Evolutionary conservation across 2,888 invertebrate species (phyloP).

Genomic region (Atethmia centrago): DNA sequence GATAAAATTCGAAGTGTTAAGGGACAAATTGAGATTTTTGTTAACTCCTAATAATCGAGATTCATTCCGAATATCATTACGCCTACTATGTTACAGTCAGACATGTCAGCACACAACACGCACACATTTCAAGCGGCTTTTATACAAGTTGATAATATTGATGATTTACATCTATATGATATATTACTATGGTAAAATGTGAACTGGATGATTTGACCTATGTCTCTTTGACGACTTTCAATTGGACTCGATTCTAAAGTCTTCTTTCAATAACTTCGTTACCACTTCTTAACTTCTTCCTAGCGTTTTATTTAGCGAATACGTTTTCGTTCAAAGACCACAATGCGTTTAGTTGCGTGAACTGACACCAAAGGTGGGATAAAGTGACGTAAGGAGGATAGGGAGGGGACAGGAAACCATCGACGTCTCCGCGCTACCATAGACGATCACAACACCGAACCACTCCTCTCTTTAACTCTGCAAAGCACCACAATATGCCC

Average conservation of each 20-base stretch:
- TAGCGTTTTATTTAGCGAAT: conserved; percentile 15
- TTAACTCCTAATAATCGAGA: conserved; percentile 61
- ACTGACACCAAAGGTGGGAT: conserved; percentile 61
- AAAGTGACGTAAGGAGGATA: conserved; percentile 34
- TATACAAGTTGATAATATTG: conserved; percentile 61
- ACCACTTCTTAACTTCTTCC: conserved; percentile 9
- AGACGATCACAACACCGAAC: conserved; percentile 81
- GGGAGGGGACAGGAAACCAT: conserved; percentile 45
- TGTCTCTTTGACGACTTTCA: conserved; percentile 33
- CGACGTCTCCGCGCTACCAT: conserved; percentile 61
- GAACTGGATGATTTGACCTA: conserved; percentile 31
- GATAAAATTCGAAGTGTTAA: conserved; percentile 47
- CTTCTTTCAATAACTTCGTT: conserved; percentile 24
- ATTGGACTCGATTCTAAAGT: conserved; percentile 39
- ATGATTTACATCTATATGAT: conserved; percentile 58
- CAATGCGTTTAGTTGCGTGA: conserved; percentile 48
- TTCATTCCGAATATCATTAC: conserved; percentile 69
- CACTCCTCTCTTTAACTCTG: conserved; percentile 73
- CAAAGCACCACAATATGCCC: conserved; percentile 87
- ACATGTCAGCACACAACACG: conserved; percentile 64
- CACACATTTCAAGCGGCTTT: conserved; percentile 64
- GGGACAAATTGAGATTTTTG: conserved; percentile 61
- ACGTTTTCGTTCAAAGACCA: conserved; percentile 27
- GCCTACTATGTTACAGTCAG: conserved; percentile 69
- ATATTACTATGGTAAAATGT: conserved; percentile 42